phyloP scores from a whole-genome alignment of 2,113 vertebrate species.

The Naja naja region DNA sequence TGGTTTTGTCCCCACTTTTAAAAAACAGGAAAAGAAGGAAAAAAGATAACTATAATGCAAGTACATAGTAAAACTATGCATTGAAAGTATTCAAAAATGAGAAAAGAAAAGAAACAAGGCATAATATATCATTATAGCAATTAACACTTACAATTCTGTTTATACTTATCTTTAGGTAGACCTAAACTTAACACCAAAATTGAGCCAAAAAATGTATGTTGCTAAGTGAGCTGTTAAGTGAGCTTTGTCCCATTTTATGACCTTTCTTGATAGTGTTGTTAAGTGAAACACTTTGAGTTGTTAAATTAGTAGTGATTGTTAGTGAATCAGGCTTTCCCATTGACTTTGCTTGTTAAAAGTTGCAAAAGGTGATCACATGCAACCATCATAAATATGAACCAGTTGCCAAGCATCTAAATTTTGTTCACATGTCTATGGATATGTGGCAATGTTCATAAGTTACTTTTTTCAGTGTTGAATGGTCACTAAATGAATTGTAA shows the following conservation, averaged over 20 bases:
- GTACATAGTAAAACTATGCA: background rate
- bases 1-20: background rate
- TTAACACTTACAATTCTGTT: background rate
- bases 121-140: background rate
- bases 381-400: background rate
- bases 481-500: too few relatives aligned
- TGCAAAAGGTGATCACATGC: background rate
- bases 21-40: background rate
- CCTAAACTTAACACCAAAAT: background rate
- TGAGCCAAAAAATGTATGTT: background rate
- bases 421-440: too few relatives aligned
- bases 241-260: background rate
- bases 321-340: background rate
- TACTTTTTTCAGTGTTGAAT: too few relatives aligned
- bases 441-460: too few relatives aligned
- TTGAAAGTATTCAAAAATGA: background rate
- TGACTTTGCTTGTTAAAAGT: background rate
- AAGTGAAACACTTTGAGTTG: background rate
- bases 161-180: background rate
- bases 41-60: background rate
- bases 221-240: background rate
- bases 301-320: background rate
- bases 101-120: background rate
- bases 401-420: background rate
- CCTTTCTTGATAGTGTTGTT: background rate